Conservation (phyloP, 2,113 vertebrate genomes). For the Sander lucioperca region DNA sequence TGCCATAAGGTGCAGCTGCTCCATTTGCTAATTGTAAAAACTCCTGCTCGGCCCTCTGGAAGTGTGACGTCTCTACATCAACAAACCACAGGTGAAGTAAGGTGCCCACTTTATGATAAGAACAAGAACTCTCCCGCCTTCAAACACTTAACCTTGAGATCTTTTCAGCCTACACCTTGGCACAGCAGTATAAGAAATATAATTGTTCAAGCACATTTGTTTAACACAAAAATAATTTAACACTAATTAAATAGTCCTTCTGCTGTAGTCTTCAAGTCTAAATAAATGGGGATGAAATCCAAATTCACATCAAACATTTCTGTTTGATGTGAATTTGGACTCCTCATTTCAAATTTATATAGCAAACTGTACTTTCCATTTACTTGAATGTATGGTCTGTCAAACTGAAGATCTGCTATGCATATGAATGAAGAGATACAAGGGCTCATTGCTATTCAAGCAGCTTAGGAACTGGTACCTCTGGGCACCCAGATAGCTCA, state of each 20-base stretch:
- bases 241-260: slow-evolving; percentile 5
- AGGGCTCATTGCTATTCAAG: not conserved
- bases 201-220: slow-evolving; percentile 20
- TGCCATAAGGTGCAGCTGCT: slow-evolving; percentile 51
- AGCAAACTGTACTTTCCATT: not conserved
- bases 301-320: not conserved
- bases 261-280: not conserved
- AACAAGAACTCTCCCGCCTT: not conserved
- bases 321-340: not conserved
- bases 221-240: not conserved
- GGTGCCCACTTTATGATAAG: not conserved
- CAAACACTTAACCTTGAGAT: slow-evolving; percentile 4
- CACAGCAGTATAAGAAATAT: slow-evolving; percentile 29
- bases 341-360: not conserved
- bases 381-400: not conserved
- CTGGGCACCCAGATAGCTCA: no score
- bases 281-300: slow-evolving; percentile 24
- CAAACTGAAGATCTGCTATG: not conserved
- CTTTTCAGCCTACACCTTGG: slow-evolving; percentile 44
- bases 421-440: slow-evolving; percentile 13
- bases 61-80: slow-evolving; percentile 28
- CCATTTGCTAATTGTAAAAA: slow-evolving; percentile 44
- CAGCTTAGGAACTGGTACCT: not conserved
- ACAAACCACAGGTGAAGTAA: slow-evolving; percentile 42
- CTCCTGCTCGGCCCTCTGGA: slow-evolving; percentile 16